Base-by-base conservation (phyloP, 2,797 vertebrate species). In the Meda fulgida region DNA sequence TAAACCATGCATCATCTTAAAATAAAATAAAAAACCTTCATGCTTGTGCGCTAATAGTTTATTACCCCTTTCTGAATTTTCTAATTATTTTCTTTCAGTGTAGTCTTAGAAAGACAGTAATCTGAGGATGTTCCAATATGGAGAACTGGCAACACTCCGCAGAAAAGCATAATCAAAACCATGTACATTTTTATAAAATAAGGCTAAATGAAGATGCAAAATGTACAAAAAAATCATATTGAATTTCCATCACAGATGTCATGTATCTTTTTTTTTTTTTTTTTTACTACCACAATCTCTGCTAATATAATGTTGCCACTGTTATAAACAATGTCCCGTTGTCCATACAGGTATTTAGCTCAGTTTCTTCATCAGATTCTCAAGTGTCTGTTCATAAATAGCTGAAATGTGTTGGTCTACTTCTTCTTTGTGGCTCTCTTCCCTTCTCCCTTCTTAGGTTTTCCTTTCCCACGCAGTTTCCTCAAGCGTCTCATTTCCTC, bases 401-500 rank as follows among this genome's bases (percentile, higher is more conserved):
- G 36, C 36, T 23, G 34, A 31, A 4, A 43, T 66, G 21, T 10
- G 75, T 43, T 26, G n/a, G 71, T 14, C 91, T 95, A 98, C 73
- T 98, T 98, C 91, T 94, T 98, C 92, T 97, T 98, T 1, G 80
- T 10, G 1, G 97, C 96, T 92, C 98, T 95, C 90, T 98, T 99
- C 38, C 98, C 98, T 89, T 99, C 97, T 71, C 98, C 98, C 89
- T 99, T 99, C 89, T 95, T 97, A 0, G 98, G 97, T 51, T 95
- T 95, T 72, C 95, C 97, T 91, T 99, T 99, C 36, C 98, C 98
- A 90, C 97, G 93, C 16, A 99, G 95, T 78, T 96, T 98, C 91
- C 92, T 96, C 86, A 99, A 48, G 13, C 98, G 95, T 11, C 76
- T 89, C 95, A 99, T 99, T 90, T 99, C 98, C 2, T 99, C 97